These are phyloP conservation scores for Thalassoma bifasciatum DNA, from an alignment of 2,113 vertebrate species.

Conservation along the genomic window DNA sequence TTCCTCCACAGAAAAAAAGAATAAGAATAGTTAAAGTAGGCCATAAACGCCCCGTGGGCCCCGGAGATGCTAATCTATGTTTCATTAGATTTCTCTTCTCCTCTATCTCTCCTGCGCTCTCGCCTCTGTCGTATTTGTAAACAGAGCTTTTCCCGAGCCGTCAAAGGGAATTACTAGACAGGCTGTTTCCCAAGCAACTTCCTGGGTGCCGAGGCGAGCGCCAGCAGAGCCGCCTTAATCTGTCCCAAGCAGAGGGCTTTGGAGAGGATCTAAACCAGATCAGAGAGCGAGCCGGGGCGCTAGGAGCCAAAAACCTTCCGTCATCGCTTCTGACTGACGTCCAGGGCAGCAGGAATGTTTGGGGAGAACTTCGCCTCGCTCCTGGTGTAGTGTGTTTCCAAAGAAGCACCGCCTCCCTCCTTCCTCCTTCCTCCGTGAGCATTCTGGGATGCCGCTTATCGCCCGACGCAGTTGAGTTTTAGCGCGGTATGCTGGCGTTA, in stretches of 20 bases:
- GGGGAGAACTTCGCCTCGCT: too few species aligned
- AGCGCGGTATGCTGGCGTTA: constrained; percentile 47
- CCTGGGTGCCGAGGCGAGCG: constrained; percentile 34
- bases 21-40: constrained; percentile 80
- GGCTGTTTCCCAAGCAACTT: constrained; percentile 68
- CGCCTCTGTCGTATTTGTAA: constrained; percentile 79
- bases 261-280: constrained; percentile 76
- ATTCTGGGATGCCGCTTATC: constrained; percentile 79
- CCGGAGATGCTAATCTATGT: constrained; percentile 82
- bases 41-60: constrained; percentile 79
- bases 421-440: constrained; percentile 45
- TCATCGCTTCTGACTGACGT: constrained; percentile 53
- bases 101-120: constrained; percentile 33
- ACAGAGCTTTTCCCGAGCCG: constrained; percentile 77
- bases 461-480: constrained; percentile 66
- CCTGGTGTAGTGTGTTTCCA: too few species aligned
- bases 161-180: constrained; percentile 78
- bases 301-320: constrained; percentile 60
- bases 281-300: constrained; percentile 62
- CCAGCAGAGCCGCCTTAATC: constrained; percentile 64
- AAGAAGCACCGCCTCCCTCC: constrained; percentile 38
- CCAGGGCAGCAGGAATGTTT: constrained; percentile 13
- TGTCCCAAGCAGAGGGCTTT: constrained; percentile 66
- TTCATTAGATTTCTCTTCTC: constrained; percentile 78
- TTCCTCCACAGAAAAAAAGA: constrained; percentile 63